Conservation (phyloP, 2,888 invertebrate genomes). For the Nesidiocoris tenuis region DNA sequence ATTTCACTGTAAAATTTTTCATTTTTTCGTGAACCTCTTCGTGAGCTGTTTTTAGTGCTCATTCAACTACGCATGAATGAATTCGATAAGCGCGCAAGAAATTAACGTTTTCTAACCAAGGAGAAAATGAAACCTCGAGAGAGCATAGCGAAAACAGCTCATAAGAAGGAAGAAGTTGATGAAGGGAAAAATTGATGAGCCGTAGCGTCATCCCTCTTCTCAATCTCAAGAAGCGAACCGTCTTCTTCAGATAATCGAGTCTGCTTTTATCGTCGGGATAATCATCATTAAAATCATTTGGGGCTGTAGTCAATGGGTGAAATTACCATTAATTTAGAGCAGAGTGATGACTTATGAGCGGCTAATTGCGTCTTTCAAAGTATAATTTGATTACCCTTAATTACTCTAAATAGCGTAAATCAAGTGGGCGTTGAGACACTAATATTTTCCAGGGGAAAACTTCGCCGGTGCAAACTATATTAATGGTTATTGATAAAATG, state of each 20-base stretch:
- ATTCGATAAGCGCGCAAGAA: too few relatives aligned
- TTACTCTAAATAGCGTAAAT: background rate
- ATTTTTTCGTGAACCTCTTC: too few relatives aligned
- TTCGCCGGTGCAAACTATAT: too few relatives aligned
- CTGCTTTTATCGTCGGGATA: slow-evolving; percentile 19
- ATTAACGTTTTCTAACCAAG: too few relatives aligned
- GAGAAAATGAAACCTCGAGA: too few relatives aligned
- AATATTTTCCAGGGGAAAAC: too few relatives aligned
- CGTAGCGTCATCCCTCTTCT: slow-evolving; percentile 29
- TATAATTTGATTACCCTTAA: background rate
- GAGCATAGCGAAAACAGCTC: too few relatives aligned
- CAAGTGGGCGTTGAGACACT: too few relatives aligned
- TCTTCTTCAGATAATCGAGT: slow-evolving; percentile 35
- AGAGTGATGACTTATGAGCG: background rate
- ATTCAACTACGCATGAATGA: too few relatives aligned
- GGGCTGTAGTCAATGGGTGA: slow-evolving; percentile 6
- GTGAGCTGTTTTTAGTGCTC: too few relatives aligned
- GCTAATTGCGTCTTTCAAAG: background rate
- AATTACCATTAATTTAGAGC: slow-evolving; percentile 8
- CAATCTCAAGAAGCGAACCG: background rate
- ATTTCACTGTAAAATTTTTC: too few relatives aligned
- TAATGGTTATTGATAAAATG: too few relatives aligned
- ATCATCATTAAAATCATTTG: slow-evolving; percentile 29
- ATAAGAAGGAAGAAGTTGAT: background rate
- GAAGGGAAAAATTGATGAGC: slow-evolving; percentile 41